phyloP scores from a whole-genome alignment of 1,140 invertebrate genomes.

The Acromyrmex charruanus region DNA sequence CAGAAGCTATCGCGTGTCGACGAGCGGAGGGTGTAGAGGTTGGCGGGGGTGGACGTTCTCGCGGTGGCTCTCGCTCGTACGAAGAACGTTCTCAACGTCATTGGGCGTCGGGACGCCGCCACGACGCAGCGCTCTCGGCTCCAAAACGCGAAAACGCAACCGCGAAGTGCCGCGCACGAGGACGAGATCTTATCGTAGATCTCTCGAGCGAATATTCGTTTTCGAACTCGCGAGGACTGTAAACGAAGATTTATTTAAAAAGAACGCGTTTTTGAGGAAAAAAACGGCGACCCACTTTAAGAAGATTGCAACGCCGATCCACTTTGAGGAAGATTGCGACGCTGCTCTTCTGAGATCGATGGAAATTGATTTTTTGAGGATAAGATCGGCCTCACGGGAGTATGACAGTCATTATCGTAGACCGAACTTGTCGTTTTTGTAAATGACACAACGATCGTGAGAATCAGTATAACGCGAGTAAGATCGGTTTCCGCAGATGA shows the following conservation, averaged over 20 bases:
- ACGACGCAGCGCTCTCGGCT: constrained; percentile 77
- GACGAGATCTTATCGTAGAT: constrained; percentile 29
- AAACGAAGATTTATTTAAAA: not conserved
- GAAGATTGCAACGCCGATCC: not conserved
- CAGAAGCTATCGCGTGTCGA: constrained; percentile 73
- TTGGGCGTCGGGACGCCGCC: constrained; percentile 83
- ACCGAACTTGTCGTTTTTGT: not conserved
- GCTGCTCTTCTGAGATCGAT: not conserved
- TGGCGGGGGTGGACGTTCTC: constrained; percentile 53
- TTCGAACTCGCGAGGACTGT: not conserved
- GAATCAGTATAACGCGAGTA: not conserved
- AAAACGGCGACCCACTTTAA: not conserved
- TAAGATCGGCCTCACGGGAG: not conserved
- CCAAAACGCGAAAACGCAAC: constrained; percentile 61
- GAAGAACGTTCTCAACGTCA: constrained; percentile 76
- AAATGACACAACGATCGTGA: not conserved
- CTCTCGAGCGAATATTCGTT: constrained; percentile 12
- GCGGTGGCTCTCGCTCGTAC: constrained; percentile 71
- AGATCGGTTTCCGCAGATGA: not conserved
- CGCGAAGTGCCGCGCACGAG: constrained; percentile 71
- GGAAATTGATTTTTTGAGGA: not conserved
- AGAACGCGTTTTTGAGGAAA: not conserved
- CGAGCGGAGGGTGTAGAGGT: constrained; percentile 27
- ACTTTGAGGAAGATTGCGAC: not conserved
- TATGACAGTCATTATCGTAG: not conserved